phyloP scores from a whole-genome alignment of 2,113 vertebrate genomes.

The Nibea coibor region DNA sequence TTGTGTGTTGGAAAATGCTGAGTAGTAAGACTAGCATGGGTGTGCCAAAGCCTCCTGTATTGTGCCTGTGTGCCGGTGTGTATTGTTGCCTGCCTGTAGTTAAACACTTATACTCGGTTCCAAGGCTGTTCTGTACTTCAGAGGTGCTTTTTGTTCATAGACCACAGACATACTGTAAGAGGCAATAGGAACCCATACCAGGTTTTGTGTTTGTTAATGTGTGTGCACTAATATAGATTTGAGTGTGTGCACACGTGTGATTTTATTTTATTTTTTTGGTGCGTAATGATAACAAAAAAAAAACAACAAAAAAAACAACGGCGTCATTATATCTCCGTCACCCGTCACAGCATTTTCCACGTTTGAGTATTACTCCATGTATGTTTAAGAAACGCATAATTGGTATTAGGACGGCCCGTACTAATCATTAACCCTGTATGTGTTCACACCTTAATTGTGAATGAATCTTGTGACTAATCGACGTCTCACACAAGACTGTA shows the following conservation, averaged over 20 bases:
- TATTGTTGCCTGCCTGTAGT: conserved; percentile 71
- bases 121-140: conserved; percentile 62
- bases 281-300: conserved; percentile 30
- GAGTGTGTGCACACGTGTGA: conserved; percentile 16
- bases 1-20: conserved; percentile 82
- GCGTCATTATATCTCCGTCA: conserved; percentile 40
- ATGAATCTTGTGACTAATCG: conserved; percentile 52
- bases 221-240: conserved; percentile 31
- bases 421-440: conserved; percentile 56
- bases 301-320: neutral
- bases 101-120: conserved; percentile 65
- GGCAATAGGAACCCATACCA: conserved; percentile 72
- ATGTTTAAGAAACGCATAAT: conserved; percentile 43
- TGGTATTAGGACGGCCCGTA: conserved; percentile 57
- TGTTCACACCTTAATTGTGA: conserved; percentile 58
- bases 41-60: conserved; percentile 82
- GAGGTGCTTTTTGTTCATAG: conserved; percentile 65
- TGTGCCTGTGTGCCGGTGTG: conserved; percentile 75
- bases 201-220: conserved; percentile 51
- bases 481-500: conserved; percentile 55
- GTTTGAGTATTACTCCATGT: conserved; percentile 55
- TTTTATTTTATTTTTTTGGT: conserved; percentile 6
- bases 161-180: conserved; percentile 65
- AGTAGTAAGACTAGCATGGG: conserved; percentile 84
- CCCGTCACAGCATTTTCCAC: conserved; percentile 39